Base-by-base conservation (phyloP, 64 coral and sea anemone species). In the Pocillopora damicornis region DNA sequence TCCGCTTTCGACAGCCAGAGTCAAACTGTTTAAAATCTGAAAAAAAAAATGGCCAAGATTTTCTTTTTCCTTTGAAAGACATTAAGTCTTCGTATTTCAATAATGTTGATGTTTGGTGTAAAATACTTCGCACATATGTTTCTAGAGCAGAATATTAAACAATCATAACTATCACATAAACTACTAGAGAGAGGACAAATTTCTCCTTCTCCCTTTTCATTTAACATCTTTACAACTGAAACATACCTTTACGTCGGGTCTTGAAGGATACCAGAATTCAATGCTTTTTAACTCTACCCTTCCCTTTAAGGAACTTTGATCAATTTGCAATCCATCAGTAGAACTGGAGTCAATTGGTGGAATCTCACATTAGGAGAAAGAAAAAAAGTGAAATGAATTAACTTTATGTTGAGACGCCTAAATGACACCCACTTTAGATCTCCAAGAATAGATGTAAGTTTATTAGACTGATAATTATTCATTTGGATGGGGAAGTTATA, bases 341-440 rank as follows among this genome's bases (percentile, higher is more conserved):
- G 94, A 95, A 37, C 90, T 92, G 75, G 86, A 77, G 61, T 95
- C 90, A 38, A 95, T 95, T 72, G 90, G 94, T 61, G 94, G 88
- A 60, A 79, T 76, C 90, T 92, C 42, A 14, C 15, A 64, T 23
- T 25, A n/a, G 18, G 3, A 71, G 25, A 7, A 71, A 71, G n/a
- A n/a, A 25, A 23, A 23, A 11, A 71, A 20, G n/a, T 5, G 4
- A 7, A 51, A 51, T 4, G 42, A 51, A 51, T 51, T 51, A 2
- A 51, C 7, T 51, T 51, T 51, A 51, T 51, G 42, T 51, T 51
- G 42, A 7, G 42, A 51, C 42, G 2, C 7, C 42, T 51, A 4
- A 7, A 51, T 51, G 42, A 51, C 42, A 51, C 42, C 7, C 42
- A 51, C 2, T 7, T 51, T 51, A 51, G 42, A 51, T 51, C 42